Conservation (phyloP, 2,113 vertebrate genomes). For the Hemiscyllium ocellatum region DNA sequence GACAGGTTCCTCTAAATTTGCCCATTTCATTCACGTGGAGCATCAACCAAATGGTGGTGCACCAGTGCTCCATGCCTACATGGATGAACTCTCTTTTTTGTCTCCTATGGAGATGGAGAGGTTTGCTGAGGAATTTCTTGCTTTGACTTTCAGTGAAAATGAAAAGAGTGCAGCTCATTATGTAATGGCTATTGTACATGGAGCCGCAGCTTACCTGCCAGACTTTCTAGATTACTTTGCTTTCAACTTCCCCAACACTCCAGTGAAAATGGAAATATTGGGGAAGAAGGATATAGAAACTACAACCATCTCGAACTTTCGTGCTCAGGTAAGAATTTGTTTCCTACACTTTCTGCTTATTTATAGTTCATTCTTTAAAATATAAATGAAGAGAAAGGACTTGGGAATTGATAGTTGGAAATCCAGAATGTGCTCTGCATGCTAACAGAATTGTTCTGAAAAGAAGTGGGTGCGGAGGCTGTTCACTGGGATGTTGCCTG, state of each 20-base stretch:
- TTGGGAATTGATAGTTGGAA: no score
- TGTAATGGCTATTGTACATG: slow-evolving; percentile 86
- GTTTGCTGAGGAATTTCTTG: slow-evolving; percentile 87
- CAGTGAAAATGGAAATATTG: slow-evolving; percentile 96
- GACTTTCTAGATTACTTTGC: slow-evolving; percentile 98
- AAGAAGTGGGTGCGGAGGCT: no score
- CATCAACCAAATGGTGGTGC: slow-evolving; percentile 90
- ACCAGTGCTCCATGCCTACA: slow-evolving; percentile 85
- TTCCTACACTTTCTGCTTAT: neutral
- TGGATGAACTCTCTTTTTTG: slow-evolving; percentile 88
- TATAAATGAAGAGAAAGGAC: neutral
- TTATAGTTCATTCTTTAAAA: neutral
- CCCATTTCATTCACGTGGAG: slow-evolving; percentile 87
- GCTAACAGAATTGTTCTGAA: no score
- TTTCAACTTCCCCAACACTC: slow-evolving; percentile 96
- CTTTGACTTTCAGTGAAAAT: slow-evolving; percentile 82
- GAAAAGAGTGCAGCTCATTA: slow-evolving; percentile 79
- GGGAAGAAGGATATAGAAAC: slow-evolving; percentile 99
- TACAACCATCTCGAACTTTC: slow-evolving; percentile 93
- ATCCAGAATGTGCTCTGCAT: no score
- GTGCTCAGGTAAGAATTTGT: slow-evolving; percentile 77
- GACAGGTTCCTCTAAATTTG: slow-evolving; percentile 70
- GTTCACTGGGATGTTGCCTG: no score
- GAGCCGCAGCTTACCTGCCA: slow-evolving; percentile 85
- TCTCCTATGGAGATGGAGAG: slow-evolving; percentile 79